These are phyloP conservation scores for Drosophila paucipuncta DNA, from an alignment of 2,888 invertebrate species.

Conservation along the genomic window DNA sequence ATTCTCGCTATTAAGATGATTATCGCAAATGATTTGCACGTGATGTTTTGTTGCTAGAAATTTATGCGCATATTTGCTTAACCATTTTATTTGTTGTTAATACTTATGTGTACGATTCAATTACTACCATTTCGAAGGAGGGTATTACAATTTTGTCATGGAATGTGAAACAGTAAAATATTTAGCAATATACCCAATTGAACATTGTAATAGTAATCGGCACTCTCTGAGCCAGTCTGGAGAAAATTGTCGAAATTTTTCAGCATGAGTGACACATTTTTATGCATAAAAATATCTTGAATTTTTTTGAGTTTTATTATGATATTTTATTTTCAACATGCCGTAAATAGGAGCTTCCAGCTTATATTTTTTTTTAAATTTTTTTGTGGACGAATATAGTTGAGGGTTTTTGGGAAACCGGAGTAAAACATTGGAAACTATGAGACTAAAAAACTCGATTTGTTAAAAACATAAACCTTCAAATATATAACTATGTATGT, in stretches of 20 bases:
- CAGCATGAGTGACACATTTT: neutral
- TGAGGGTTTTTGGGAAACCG: neutral
- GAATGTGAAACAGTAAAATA: neutral
- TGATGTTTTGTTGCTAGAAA: conserved; percentile 11
- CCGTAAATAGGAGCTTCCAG: neutral
- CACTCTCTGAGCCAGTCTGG: neutral
- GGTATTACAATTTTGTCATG: neutral
- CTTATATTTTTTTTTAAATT: conserved; percentile 3
- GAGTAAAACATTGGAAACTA: conserved; percentile 31
- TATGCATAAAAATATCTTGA: neutral
- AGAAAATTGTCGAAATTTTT: neutral
- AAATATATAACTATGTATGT: conserved; percentile 3
- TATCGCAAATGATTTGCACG: conserved; percentile 36
- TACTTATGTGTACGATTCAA: conserved; percentile 13
- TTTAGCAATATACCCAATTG: neutral
- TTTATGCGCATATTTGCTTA: conserved; percentile 18
- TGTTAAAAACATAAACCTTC: conserved; percentile 47
- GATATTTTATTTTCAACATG: neutral
- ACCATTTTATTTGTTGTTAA: conserved; percentile 48
- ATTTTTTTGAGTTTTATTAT: neutral
- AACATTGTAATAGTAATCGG: neutral
- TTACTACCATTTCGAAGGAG: conserved; percentile 19
- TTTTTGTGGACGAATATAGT: conserved; percentile 19
- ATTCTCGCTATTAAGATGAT: conserved; percentile 11
- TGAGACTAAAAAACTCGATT: conserved; percentile 51